Evolutionary conservation across 2,113 vertebrate species (phyloP).

Genomic region (Mastomys coucha): DNA sequence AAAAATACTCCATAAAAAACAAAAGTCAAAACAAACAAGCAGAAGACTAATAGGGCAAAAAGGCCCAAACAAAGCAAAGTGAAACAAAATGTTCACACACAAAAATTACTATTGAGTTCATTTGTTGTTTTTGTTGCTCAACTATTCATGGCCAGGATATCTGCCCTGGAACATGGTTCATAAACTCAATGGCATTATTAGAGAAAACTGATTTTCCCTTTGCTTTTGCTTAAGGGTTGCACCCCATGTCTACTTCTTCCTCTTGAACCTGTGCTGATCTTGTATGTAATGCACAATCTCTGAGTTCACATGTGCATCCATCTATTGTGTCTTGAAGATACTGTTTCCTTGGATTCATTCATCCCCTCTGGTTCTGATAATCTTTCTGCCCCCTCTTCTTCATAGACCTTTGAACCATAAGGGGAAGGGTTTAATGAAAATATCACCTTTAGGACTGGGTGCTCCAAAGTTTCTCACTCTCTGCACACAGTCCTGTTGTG

Average conservation of each 20-base stretch:
- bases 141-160: background rate
- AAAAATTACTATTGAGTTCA: background rate
- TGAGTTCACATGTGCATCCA: background rate
- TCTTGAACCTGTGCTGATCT: background rate
- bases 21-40: background rate
- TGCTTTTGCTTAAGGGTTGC: background rate
- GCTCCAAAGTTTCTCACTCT: background rate
- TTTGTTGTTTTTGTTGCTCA: too few species aligned
- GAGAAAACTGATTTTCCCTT: background rate
- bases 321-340: background rate
- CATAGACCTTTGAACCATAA: background rate
- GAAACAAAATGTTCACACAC: background rate
- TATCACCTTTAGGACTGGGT: background rate
- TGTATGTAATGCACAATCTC: background rate
- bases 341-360: background rate
- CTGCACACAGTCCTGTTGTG: background rate
- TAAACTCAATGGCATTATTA: background rate
- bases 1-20: background rate
- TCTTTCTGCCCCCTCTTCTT: background rate
- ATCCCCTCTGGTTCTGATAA: background rate
- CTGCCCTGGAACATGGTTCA: background rate
- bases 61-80: background rate
- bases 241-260: too few species aligned
- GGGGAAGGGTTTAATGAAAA: background rate
- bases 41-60: background rate